Conservation (phyloP, 1,140 invertebrate species). For the Brachionus angularis region DNA sequence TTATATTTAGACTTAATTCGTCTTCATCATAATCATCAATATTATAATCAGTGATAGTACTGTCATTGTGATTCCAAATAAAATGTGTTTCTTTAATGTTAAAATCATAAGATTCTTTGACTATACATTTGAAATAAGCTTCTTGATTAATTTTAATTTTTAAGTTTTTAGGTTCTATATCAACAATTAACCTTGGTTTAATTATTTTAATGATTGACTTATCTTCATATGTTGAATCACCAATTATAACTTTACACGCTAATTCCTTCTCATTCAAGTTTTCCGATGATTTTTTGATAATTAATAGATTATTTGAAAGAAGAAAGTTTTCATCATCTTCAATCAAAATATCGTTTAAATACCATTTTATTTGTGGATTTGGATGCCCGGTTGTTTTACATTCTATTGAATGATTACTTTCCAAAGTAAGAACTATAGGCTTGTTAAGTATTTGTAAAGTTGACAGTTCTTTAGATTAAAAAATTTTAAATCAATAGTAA, state of each 20-base stretch:
- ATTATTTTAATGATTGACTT: too few relatives aligned
- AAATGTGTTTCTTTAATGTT: neutral
- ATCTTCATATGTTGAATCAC: too few relatives aligned
- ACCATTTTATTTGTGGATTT: neutral
- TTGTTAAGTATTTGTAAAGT: neutral
- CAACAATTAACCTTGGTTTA: too few relatives aligned
- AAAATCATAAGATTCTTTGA: neutral
- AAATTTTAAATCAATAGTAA: neutral
- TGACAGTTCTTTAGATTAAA: neutral
- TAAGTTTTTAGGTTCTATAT: too few relatives aligned
- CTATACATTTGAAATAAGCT: too few relatives aligned
- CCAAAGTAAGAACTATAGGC: too few relatives aligned
- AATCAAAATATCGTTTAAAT: neutral
- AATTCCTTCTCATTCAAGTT: conserved; percentile 7
- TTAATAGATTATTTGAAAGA: neutral
- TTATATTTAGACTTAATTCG: neutral
- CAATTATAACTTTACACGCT: too few relatives aligned
- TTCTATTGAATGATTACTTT: neutral
- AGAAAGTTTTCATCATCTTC: neutral
- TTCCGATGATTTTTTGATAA: neutral
- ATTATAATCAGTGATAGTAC: neutral
- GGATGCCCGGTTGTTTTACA: neutral
- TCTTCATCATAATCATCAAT: neutral
- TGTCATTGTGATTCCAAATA: neutral
- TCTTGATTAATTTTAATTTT: too few relatives aligned